Conservation (phyloP, 1,140 invertebrate species). For the Papilio polytes region DNA sequence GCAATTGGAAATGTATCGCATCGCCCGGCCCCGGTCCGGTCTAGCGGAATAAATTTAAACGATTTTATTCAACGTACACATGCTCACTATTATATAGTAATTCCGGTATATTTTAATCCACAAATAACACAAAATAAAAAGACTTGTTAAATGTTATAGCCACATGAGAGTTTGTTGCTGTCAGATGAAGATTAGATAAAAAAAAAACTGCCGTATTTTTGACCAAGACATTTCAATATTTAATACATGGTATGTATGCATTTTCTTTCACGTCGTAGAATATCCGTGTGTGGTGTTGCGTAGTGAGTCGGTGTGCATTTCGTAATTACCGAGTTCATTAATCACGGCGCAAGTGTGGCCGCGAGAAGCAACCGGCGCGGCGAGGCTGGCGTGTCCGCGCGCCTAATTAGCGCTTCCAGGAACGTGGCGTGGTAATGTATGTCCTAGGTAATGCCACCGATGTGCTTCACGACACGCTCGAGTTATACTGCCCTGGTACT, state of each 20-base stretch:
- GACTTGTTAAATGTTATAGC: background rate
- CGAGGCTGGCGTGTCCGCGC: constrained; percentile 17
- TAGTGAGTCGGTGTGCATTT: background rate
- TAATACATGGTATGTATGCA: too few relatives aligned
- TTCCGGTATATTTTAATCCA: background rate
- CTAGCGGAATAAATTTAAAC: constrained; percentile 30
- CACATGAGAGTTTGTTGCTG: too few relatives aligned
- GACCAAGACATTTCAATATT: too few relatives aligned
- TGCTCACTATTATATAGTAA: constrained; percentile 4
- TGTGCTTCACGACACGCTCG: background rate
- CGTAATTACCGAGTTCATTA: constrained; percentile 35
- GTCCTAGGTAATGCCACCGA: constrained; percentile 31
- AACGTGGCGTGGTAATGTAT: constrained; percentile 34
- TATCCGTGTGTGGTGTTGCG: background rate
- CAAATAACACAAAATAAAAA: background rate
- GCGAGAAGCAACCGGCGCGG: constrained; percentile 1
- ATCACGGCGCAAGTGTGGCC: constrained; percentile 32
- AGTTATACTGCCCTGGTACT: constrained; percentile 8
- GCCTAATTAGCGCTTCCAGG: constrained; percentile 34
- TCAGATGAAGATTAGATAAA: too few relatives aligned
- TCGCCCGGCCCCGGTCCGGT: background rate
- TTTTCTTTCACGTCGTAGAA: background rate
- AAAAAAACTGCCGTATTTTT: too few relatives aligned
- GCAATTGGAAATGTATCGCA: constrained; percentile 30
- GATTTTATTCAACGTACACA: constrained; percentile 23